These are phyloP conservation scores for Tineola bisselliella DNA, from an alignment of 2,888 invertebrate genomes.

Conservation along the genomic window DNA sequence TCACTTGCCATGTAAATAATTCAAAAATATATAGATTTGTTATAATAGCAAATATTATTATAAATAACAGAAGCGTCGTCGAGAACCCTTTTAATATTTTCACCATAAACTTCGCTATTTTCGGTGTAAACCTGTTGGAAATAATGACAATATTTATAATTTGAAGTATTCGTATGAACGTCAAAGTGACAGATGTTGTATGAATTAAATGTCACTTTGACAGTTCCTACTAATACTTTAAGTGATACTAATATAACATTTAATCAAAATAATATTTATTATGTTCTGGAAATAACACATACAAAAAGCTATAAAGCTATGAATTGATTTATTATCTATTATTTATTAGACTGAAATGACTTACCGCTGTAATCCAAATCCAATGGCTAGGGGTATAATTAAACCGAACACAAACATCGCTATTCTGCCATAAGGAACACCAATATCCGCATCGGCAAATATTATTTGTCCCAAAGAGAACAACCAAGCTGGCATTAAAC, in stretches of 20 bases:
- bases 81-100: constrained; percentile 87
- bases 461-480: constrained; percentile 85
- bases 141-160: not conserved
- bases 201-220: no score
- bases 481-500: constrained; percentile 90
- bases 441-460: constrained; percentile 75
- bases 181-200: no score
- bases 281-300: no score
- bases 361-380: constrained; percentile 67
- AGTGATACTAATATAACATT: no score
- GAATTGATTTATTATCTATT: no score
- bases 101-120: constrained; percentile 75
- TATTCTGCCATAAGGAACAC: constrained; percentile 82
- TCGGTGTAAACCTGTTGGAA: constrained; percentile 66
- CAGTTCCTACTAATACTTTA: no score
- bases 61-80: constrained; percentile 79
- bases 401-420: constrained; percentile 78
- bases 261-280: no score
- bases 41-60: constrained; percentile 85
- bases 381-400: constrained; percentile 74
- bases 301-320: no score
- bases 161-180: no score
- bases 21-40: constrained; percentile 91
- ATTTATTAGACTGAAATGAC: no score
- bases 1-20: constrained; percentile 87